These are phyloP conservation scores for Platyscapa corneri DNA, from an alignment of 1,140 invertebrate genomes.

Conservation along the genomic window DNA sequence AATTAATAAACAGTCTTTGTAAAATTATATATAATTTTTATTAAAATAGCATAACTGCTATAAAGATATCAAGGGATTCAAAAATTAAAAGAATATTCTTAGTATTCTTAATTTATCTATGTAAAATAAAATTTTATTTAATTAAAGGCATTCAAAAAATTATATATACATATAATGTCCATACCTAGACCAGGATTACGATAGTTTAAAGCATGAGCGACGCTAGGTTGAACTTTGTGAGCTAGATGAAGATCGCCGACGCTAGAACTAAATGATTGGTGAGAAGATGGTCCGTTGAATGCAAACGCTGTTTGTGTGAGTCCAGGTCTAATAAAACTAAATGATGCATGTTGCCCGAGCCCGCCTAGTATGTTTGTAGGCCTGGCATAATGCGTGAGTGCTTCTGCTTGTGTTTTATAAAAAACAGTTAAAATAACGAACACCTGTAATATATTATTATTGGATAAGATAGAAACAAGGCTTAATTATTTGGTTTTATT, in stretches of 20 bases:
- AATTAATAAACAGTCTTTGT: too few relatives aligned
- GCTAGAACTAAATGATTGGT: constrained; percentile 67
- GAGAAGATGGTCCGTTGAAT: constrained; percentile 66
- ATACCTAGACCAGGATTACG: constrained; percentile 67
- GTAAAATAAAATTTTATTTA: too few relatives aligned
- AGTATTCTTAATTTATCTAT: too few relatives aligned
- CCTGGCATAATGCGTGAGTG: constrained; percentile 58
- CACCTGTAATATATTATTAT: neutral
- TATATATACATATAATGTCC: neutral
- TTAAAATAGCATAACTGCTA: too few relatives aligned
- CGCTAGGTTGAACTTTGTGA: constrained; percentile 61
- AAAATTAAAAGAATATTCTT: too few relatives aligned
- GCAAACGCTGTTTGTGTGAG: constrained; percentile 67
- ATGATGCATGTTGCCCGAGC: constrained; percentile 66
- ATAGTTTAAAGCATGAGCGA: constrained; percentile 65
- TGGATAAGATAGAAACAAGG: neutral
- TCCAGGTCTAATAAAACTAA: constrained; percentile 67
- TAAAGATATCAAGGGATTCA: too few relatives aligned
- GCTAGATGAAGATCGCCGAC: constrained; percentile 66
- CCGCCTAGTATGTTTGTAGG: constrained; percentile 63
- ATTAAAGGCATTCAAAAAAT: too few relatives aligned
- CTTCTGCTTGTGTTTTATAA: constrained; percentile 39
- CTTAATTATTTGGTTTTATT: too few relatives aligned
- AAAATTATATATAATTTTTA: too few relatives aligned
- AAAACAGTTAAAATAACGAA: neutral